Base-by-base conservation (phyloP, 2,113 vertebrate genomes). In the Eolophus roseicapilla region DNA sequence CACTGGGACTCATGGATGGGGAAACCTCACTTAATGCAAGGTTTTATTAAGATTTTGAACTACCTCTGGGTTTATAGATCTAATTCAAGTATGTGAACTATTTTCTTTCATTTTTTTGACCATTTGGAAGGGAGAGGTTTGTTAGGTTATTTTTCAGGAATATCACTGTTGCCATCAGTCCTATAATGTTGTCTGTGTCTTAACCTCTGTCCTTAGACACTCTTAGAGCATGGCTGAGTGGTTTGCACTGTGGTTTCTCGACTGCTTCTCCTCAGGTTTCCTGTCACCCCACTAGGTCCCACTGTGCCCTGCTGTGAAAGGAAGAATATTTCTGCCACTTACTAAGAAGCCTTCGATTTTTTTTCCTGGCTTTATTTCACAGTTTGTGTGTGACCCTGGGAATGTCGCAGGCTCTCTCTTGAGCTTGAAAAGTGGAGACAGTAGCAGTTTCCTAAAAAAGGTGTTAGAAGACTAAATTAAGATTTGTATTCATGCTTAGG, bases 61-160 rank as follows among this genome's bases (percentile, higher is more conserved):
- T 77, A 25, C 39, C 29, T 57, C n/a, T 86, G 69, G 4, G 3
- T 57, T 82, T 82, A 16, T n/a, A 67, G 85, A 31, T 29, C 6
- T 44, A 43, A 69, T 65, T 88, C 31, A 69, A 73, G 39, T n/a
- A 31, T 10, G 4, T 20, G 17, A 77, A 25, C 11, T 55, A 2
- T 16, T 65, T 69, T 50, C 28, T 37, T 17, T 62, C 20, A 24
- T 35, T 37, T 50, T 86, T 78, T 43, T 50, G 20, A 33, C 10
- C 7, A 1, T 79, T 49, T 1, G 0, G 2, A 3, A 21, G 31
- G 13, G 27, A 55, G 17, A 78, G 10, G 4, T 3, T 33, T 24
- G 7, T 52, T 65, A 27, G n/a, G 11, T 46, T 68, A 12, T 62
- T 87, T 89, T 89, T 82, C n/a, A 52, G 67, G 69, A 60, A 46